Conservation (phyloP, 2,113 vertebrate species). For the Poeciliopsis prolifica region DNA sequence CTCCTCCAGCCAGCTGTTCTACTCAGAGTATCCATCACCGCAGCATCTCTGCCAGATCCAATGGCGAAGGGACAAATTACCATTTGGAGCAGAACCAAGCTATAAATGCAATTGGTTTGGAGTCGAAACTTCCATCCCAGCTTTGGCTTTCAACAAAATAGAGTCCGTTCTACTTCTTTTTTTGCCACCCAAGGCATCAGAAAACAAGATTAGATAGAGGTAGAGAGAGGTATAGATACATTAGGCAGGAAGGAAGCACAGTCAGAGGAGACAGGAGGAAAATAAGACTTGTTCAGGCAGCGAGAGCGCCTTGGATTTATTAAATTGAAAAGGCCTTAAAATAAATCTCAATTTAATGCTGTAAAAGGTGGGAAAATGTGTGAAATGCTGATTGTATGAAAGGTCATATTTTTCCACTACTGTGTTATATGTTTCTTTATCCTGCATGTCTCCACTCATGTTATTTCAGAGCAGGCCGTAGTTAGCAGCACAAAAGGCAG, state of each 20-base stretch:
- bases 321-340: conserved; percentile 48
- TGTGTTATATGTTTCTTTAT: conserved; percentile 45
- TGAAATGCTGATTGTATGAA: conserved; percentile 32
- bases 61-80: conserved; percentile 54
- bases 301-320: conserved; percentile 23
- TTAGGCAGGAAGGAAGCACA: conserved; percentile 23
- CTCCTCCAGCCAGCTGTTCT: conserved; percentile 18
- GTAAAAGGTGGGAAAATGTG: conserved; percentile 34
- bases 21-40: conserved; percentile 47
- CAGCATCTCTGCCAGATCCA: conserved; percentile 14
- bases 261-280: conserved; percentile 33
- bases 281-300: conserved; percentile 30
- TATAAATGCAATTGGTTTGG: conserved; percentile 56
- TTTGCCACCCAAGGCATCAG: conserved; percentile 37
- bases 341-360: conserved; percentile 51
- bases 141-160: conserved; percentile 65
- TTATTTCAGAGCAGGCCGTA: conserved; percentile 30
- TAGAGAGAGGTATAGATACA: conserved; percentile 29
- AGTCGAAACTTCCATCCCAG: conserved; percentile 54
- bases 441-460: conserved; percentile 29
- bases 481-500: conserved; percentile 41
- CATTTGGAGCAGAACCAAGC: conserved; percentile 53
- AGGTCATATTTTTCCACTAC: conserved; percentile 37
- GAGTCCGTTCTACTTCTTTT: conserved; percentile 40
- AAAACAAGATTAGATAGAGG: conserved; percentile 60